Percentiles rank a stretch among this genome's conserved stretches.
phyloP scores from a whole-genome alignment of 1,140 invertebrate genomes.

The Cherax quadricarinatus region DNA sequence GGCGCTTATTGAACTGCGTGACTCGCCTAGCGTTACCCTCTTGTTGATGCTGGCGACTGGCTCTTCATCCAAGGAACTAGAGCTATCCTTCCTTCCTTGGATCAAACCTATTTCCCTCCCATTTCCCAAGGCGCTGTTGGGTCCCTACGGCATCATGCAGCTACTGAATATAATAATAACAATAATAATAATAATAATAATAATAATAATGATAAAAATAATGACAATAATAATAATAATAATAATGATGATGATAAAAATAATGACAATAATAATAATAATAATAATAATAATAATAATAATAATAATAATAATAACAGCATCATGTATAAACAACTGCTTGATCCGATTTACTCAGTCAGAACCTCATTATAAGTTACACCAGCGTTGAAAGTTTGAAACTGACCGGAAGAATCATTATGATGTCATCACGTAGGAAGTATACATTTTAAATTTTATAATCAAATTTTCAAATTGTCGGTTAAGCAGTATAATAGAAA shows the following conservation, averaged over 20 bases:
- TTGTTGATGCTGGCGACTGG: too few relatives aligned
- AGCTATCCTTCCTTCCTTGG: too few relatives aligned
- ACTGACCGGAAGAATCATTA: not conserved
- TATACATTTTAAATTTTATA: not conserved
- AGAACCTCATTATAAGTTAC: not conserved
- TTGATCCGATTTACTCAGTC: not conserved
- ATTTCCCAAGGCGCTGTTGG: too few relatives aligned
- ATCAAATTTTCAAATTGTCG: not conserved
- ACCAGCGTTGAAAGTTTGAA: too few relatives aligned
- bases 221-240: not conserved
- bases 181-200: not conserved
- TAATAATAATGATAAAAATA: not conserved
- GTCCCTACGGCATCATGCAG: too few relatives aligned
- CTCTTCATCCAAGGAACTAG: too few relatives aligned
- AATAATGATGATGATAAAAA: not conserved
- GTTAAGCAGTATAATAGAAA: too few relatives aligned
- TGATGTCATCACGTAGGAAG: not conserved
- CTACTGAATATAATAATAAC: too few relatives aligned
- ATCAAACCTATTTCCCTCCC: too few relatives aligned
- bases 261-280: not conserved
- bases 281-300: conserved; percentile 13
- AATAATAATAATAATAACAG: not conserved
- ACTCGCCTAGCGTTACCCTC: too few relatives aligned
- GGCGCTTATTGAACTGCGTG: too few relatives aligned
- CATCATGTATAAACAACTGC: not conserved